These are phyloP conservation scores for Notiomystis cincta DNA, from an alignment of 2,113 vertebrate genomes.

Conservation along the genomic window DNA sequence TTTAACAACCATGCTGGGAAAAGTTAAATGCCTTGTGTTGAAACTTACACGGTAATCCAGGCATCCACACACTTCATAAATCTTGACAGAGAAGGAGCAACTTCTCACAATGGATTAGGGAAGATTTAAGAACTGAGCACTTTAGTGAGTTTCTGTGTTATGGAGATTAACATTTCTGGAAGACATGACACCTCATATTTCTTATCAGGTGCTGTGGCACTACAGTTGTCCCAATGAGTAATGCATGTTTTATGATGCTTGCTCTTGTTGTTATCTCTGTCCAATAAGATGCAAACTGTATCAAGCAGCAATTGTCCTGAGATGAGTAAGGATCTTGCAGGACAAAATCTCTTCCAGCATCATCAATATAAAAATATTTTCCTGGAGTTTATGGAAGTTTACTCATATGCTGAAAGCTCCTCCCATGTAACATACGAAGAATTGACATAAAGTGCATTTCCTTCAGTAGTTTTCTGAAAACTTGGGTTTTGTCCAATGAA, in stretches of 20 bases:
- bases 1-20: background rate
- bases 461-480: background rate
- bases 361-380: background rate
- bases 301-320: background rate
- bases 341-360: background rate
- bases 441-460: rapidly evolving
- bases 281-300: background rate
- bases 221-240: background rate
- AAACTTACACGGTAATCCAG: background rate
- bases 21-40: background rate
- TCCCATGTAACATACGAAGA: background rate
- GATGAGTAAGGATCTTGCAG: background rate
- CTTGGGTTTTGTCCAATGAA: background rate
- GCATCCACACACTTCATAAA: background rate
- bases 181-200: background rate
- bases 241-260: background rate
- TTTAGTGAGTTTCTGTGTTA: background rate
- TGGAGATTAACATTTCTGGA: background rate
- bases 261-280: background rate
- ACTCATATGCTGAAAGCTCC: background rate
- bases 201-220: background rate
- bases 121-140: background rate
- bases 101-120: background rate
- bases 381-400: background rate
- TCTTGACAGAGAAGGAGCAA: background rate